These are phyloP conservation scores for Pseudotriccus pelzelni DNA, from an alignment of 2,797 vertebrate species.

Conservation along the genomic window DNA sequence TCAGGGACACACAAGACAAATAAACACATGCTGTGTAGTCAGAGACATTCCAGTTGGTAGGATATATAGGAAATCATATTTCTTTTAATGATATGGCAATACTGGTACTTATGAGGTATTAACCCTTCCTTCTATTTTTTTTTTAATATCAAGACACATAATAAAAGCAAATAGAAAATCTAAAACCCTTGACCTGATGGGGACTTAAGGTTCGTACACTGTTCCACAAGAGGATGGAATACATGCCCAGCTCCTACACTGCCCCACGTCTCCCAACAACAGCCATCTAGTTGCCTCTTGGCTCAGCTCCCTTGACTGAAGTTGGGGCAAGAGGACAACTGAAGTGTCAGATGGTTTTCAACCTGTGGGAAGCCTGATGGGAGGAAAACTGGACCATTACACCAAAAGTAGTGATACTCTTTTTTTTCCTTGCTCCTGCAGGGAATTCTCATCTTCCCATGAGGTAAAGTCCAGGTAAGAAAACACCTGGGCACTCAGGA, in stretches of 20 bases:
- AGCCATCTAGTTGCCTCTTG: background rate
- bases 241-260: background rate
- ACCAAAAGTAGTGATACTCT: background rate
- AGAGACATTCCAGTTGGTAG: background rate
- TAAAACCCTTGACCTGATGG: background rate
- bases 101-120: background rate
- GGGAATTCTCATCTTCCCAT: background rate
- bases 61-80: background rate
- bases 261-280: background rate
- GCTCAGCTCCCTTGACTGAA: background rate
- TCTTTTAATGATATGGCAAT: background rate
- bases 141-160: background rate
- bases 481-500: accelerated
- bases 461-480: background rate
- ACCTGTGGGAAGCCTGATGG: background rate
- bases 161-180: background rate
- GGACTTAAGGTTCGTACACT: background rate
- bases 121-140: background rate
- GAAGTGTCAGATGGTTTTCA: background rate
- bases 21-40: background rate
- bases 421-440: accelerated
- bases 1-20: background rate
- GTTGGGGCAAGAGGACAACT: background rate
- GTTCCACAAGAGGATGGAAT: background rate
- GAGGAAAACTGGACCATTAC: background rate